Conservation (phyloP, 2,888 invertebrate species). For the Scaptodrosophila latifasciaeformis region DNA sequence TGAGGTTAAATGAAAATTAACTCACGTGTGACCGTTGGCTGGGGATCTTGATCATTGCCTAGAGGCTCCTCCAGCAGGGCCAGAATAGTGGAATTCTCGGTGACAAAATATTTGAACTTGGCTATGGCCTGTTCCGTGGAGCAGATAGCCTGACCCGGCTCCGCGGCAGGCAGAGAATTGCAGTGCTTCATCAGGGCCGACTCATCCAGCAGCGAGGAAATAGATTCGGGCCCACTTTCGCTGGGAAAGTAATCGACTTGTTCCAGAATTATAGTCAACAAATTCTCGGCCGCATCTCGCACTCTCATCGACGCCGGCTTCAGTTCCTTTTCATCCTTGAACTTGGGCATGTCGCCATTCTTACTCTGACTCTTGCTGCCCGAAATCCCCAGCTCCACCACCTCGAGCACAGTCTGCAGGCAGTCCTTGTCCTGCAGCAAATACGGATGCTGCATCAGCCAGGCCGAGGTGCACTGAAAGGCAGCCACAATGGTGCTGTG, state of each 20-base stretch:
- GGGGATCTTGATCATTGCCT: slow-evolving; percentile 94
- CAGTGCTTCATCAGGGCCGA: slow-evolving; percentile 86
- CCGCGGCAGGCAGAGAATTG: slow-evolving; percentile 77
- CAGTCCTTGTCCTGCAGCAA: slow-evolving; percentile 94
- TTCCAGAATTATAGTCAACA: slow-evolving; percentile 92
- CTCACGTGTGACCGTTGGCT: slow-evolving; percentile 87
- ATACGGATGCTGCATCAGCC: slow-evolving; percentile 93
- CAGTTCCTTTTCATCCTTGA: slow-evolving; percentile 96
- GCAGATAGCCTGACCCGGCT: slow-evolving; percentile 43
- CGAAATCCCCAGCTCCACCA: slow-evolving; percentile 97
- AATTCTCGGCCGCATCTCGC: slow-evolving; percentile 96
- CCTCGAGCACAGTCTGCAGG: slow-evolving; percentile 94
- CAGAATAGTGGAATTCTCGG: slow-evolving; percentile 91
- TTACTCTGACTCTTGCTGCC: slow-evolving; percentile 93
- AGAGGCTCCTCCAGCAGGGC: slow-evolving; percentile 93
- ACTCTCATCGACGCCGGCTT: slow-evolving; percentile 99
- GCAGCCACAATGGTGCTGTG: slow-evolving; percentile 96
- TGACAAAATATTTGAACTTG: slow-evolving; percentile 90
- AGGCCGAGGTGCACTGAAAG: slow-evolving; percentile 91
- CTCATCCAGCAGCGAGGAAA: slow-evolving; percentile 92
- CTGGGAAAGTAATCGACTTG: slow-evolving; percentile 91
- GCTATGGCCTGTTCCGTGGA: slow-evolving; percentile 78
- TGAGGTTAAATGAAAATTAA: not conserved
- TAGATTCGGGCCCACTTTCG: slow-evolving; percentile 87
- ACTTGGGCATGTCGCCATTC: slow-evolving; percentile 90